Evolutionary conservation across 2,113 vertebrate species (phyloP), one percentile per base, ranked within the genome.

Genomic region (Calypte anna): DNA sequence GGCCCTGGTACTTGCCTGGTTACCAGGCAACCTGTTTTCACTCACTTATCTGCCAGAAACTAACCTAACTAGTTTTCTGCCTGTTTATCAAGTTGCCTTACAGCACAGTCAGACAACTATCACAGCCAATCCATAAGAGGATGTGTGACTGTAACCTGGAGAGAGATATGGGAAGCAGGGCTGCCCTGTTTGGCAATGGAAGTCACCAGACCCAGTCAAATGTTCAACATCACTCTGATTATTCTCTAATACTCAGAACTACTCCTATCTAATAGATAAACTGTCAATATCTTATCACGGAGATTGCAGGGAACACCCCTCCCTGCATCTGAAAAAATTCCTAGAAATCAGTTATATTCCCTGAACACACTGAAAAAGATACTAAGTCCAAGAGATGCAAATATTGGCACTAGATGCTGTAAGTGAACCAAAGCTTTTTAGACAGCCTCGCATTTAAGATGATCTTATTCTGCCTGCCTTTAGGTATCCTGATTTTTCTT

Each of bases 391-490:
- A 51, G 55, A 31, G 21, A 51, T 7, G 12, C 8, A 30, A 3
- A 27, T 12, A 43, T 0, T 27, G 27, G 59, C 51, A 28, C 22
- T 7, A 50, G 15, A 58, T 18, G 12, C 27, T 14, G 0, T 4
- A 28, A 33, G 16, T 15, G 11, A 86, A 33, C 7, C 31, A 44
- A 53, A 12, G 9, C 11, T 27, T 76, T 73, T 74, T 10, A 62
- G 12, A 48, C 0, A 72, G 59, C 50, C 74, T 7, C 67, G 9
- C 54, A 61, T 57, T 58, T 54, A 46, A 51, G 38, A 58, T 6
- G 15, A 27, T 51, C 78, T 85, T 43, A 10, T 33, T 19, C 16
- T 72, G 28, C 27, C 46, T 38, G 21, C 58, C 69, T 73, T 59
- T 43, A 68, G 18, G 14, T 25, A 90, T 24, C 21, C 7, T n/a